Conservation (phyloP, 2,113 vertebrate species). For the Empidonax traillii region DNA sequence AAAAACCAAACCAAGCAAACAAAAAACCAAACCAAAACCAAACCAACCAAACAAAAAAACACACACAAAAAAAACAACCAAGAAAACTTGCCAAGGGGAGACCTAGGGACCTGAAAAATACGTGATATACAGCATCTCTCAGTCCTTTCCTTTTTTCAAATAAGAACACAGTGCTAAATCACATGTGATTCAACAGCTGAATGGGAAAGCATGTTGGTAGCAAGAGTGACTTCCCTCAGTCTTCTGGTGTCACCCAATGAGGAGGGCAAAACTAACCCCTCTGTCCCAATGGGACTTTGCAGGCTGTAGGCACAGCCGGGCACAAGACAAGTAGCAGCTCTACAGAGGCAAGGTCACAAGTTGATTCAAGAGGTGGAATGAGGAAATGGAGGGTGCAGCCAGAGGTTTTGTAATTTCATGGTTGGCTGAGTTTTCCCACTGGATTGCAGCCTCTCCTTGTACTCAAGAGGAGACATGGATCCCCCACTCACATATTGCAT, state of each 20-base stretch:
- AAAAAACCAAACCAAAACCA: too few relatives aligned
- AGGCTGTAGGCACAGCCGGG: background rate
- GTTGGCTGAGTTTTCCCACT: slow-evolving; percentile 27
- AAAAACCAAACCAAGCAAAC: background rate
- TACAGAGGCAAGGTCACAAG: slow-evolving; percentile 6
- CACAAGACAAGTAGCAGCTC: background rate
- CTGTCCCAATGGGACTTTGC: background rate
- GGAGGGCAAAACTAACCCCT: background rate
- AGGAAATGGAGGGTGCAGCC: background rate
- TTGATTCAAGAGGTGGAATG: background rate
- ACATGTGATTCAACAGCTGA: rapidly evolving
- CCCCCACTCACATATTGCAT: background rate
- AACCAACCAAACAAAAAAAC: background rate
- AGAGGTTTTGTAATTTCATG: slow-evolving; percentile 35
- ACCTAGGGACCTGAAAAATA: background rate
- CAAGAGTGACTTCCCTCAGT: background rate
- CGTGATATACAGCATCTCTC: background rate
- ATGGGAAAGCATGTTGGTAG: background rate
- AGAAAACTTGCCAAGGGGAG: background rate
- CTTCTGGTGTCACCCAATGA: background rate
- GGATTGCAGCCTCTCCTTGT: background rate
- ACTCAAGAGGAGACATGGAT: background rate
- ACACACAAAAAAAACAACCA: background rate
- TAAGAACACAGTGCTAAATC: background rate
- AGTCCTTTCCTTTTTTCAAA: background rate